Percentiles rank a stretch among this genome's conserved stretches.
Conservation (phyloP, 2,888 invertebrate species). For the Hypselothyrea guttata region DNA sequence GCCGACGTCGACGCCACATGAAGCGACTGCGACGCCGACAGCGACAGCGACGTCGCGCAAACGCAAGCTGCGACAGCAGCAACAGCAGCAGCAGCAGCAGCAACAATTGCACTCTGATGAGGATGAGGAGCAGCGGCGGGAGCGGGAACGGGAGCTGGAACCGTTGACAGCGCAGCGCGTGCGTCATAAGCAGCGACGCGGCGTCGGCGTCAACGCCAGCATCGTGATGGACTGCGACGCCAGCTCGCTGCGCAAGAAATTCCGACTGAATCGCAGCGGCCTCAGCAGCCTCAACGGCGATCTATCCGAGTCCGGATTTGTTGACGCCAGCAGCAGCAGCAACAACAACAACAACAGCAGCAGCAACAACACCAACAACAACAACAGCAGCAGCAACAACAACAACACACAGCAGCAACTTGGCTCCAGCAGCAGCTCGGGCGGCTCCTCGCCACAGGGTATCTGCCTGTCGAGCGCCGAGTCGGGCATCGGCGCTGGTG, state of each 20-base stretch:
- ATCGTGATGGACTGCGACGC: conserved; percentile 67
- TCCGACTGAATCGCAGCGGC: conserved; percentile 78
- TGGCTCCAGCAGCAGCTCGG: conserved; percentile 66
- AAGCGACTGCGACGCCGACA: conserved; percentile 24
- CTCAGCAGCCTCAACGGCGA: conserved; percentile 24
- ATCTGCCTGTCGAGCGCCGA: conserved; percentile 58
- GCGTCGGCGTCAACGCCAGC: conserved; percentile 59
- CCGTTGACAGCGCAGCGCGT: conserved; percentile 48
- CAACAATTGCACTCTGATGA: conserved; percentile 61
- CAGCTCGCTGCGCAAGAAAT: conserved; percentile 81
- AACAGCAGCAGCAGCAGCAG: conserved; percentile 26
- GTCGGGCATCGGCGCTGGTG: conserved; percentile 77
- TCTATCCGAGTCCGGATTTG: conserved; percentile 80
- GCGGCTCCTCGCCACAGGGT: conserved; percentile 77
- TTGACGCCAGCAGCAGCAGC: conserved; percentile 78
- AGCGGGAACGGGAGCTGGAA: conserved; percentile 21
- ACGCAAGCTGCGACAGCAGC: conserved; percentile 51
- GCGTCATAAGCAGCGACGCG: conserved; percentile 77
- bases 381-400: conserved; percentile 23
- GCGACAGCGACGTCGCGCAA: conserved; percentile 49
- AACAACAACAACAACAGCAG: conserved; percentile 47
- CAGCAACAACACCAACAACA: conserved; percentile 13
- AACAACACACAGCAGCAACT: conserved; percentile 18
- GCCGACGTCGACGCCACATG: conserved; percentile 76
- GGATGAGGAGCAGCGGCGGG: conserved; percentile 63